Evolutionary conservation across 1,140 invertebrate genomes (phyloP), one percentile per base, ranked within the genome.

Genomic region (Conus betulinus): DNA sequence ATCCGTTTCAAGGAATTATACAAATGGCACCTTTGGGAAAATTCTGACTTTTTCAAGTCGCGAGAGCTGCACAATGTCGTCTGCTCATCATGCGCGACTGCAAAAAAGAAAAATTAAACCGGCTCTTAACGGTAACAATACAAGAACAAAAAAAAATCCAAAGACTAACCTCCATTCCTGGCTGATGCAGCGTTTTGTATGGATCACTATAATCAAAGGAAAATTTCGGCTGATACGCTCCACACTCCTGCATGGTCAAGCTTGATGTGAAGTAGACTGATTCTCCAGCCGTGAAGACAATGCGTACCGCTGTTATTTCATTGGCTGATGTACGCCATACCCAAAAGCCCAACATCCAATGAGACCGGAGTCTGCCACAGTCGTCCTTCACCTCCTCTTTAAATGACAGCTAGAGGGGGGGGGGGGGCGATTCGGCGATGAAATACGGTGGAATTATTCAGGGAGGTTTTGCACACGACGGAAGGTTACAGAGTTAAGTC

Each of bases 221-320:
- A 81, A 51, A 81, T 17, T 53, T 81, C 51, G 51, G 7, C 17
- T 39, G 52, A 55, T 23, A 81, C 5, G 8, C 15, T 81, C 79
- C 79, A 81, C 39, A 51, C 79, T 5, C 79, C 79, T 81, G 79
- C 79, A 81, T 81, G 79, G 79, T 81, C 79, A 81, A 81, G 79
- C 79, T 52, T 81, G 79, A 81, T 53, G 79, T 81, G 79, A 81
- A 55, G 79, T 10, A 81, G 79, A 81, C 39, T 7, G 51, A 23
- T 53, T 81, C 79, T 53, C 23, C 79, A 55, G 27, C 51, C 11
- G 39, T 53, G 79, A 53, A 81, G 79, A 81, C 79, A 20, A 20
- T 81, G 53, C 51, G 10, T 5, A 81, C 15, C 11, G 7, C 11
- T 53, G 15, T 7, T 5, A 15, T 81, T 81, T 81, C 51, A 81